Evolutionary conservation across 1,140 invertebrate genomes (phyloP).

Genomic region (Caerostris darwini): DNA sequence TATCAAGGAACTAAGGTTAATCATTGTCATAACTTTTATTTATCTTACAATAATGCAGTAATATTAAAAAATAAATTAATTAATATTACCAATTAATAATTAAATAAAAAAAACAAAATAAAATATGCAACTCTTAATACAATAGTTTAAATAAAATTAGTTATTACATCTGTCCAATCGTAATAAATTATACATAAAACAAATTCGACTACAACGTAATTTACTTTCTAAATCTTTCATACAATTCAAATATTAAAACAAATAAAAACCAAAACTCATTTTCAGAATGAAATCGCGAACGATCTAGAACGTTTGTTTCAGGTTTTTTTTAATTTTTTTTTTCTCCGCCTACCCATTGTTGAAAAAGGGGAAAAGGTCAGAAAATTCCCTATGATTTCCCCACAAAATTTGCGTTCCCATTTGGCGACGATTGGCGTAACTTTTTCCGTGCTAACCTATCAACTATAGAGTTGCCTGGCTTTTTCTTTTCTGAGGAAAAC

Average conservation of each 20-base stretch:
- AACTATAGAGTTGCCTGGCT: neutral
- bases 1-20: too few relatives aligned
- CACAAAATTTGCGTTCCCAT: neutral
- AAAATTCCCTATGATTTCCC: neutral
- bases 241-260: neutral
- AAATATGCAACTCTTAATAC: neutral
- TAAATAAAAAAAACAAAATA: too few relatives aligned
- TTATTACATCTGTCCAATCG: neutral
- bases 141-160: neutral
- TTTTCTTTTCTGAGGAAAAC: neutral
- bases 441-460: neutral
- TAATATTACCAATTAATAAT: too few relatives aligned
- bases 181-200: neutral
- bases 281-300: neutral
- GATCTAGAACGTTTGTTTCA: neutral
- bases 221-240: neutral
- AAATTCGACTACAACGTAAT: neutral
- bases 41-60: too few relatives aligned
- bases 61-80: too few relatives aligned
- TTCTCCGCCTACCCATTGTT: neutral
- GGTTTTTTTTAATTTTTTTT: neutral
- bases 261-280: neutral
- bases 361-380: neutral
- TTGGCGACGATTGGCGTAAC: conserved; percentile 5
- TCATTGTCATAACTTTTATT: too few relatives aligned